Base-by-base conservation (phyloP, 2,888 invertebrate genomes). In the Pristionchus japonicus region DNA sequence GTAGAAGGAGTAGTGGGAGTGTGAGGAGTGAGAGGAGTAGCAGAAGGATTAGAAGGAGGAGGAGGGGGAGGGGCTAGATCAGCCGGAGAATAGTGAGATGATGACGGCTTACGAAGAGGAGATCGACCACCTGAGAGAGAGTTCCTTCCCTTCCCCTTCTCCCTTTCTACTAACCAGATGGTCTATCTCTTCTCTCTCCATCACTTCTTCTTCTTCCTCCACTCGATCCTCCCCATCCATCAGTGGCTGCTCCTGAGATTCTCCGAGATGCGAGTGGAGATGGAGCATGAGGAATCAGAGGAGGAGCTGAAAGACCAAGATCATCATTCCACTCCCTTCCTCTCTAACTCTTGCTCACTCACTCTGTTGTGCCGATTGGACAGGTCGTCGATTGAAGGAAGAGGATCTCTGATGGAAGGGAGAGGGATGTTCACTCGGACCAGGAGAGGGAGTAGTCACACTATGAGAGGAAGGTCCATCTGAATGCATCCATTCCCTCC, bases 221-320 rank as follows among this genome's bases (percentile, higher is more conserved):
- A 52, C 23, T 49, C 52, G 31, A 15, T 77, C 77, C 77, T 43
- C n/a, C 77, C 82, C 82, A 83, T 52, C 82, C 82, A 77, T 77
- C 77, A 27, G 43, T 47, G 6, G 43, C n/a, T 17, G 52, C 27
- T 31, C 31, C 52, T 17, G 82, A 52, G 31, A 83, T 34, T 40
- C 82, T 40, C 23, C 82, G 20, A 23, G 52, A 23, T 0, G 82
- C 49, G 23, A 83, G 52, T 1, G 82, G 82, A 20, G 82, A 83
- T 2, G 82, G 82, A 23, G 82, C 82, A 20, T 83, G 82, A n/a
- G 82, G 82, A 83, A 83, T 83, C 4, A 83, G 82, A 34, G 82
- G 82, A 52, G 82, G 82, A 20, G 52, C 40, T 17, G 31, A 57
- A 57, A 57, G 2, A 57, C n/a, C 23, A 23, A 2, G 7, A n/a